Conservation (phyloP, 2,888 invertebrate species). For the Leptopilina drosophilae region DNA sequence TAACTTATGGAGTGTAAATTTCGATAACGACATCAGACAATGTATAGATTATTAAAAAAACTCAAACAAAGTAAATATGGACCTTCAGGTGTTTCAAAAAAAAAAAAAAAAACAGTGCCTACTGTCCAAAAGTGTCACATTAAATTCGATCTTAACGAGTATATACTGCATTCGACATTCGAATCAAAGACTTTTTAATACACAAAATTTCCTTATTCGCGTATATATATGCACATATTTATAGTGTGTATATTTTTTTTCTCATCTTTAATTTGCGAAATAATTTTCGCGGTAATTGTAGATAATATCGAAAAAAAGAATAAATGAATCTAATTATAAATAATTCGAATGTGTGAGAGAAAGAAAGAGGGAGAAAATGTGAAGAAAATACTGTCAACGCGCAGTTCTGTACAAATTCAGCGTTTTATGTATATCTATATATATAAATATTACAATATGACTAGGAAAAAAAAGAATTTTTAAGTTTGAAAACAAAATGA, state of each 20-base stretch:
- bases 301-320: slow-evolving; percentile 24
- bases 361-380: neutral
- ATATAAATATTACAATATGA: neutral
- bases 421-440: slow-evolving; percentile 13
- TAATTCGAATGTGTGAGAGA: slow-evolving; percentile 3
- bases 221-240: neutral
- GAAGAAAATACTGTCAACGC: slow-evolving; percentile 3
- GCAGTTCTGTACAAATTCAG: slow-evolving; percentile 31
- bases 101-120: slow-evolving; percentile 14
- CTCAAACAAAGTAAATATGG: neutral
- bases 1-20: slow-evolving; percentile 42
- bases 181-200: slow-evolving; percentile 14
- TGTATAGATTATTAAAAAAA: slow-evolving; percentile 26
- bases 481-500: neutral
- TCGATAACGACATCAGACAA: slow-evolving; percentile 3
- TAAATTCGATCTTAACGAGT: slow-evolving; percentile 14
- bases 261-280: neutral
- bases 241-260: neutral
- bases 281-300: slow-evolving; percentile 2
- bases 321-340: neutral
- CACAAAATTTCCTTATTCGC: neutral
- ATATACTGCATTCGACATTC: slow-evolving; percentile 12
- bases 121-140: slow-evolving; percentile 29
- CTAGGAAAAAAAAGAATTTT: neutral
- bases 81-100: slow-evolving; percentile 1